Conservation (phyloP, 92 coral and sea anemone genomes). For the Galaxea fascicularis region DNA sequence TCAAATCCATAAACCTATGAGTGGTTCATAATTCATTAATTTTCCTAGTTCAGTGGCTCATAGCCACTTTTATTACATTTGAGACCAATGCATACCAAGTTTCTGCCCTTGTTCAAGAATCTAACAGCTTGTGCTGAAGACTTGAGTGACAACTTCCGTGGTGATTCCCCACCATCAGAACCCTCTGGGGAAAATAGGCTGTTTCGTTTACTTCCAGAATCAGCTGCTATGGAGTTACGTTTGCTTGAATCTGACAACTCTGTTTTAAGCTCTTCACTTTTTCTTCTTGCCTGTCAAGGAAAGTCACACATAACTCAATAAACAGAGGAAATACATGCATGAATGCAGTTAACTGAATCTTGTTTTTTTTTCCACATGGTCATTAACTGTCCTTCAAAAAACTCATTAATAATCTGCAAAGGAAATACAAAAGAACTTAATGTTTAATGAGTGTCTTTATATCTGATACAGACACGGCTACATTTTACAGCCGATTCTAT, state of each 20-base stretch:
- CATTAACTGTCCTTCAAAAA: too few species aligned
- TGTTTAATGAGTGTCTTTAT: too few species aligned
- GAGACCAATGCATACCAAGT: constrained; percentile 53
- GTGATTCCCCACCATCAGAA: constrained; percentile 73
- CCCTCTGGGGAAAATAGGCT: constrained; percentile 86
- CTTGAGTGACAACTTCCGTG: constrained; percentile 72
- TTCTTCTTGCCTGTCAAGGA: constrained; percentile 76
- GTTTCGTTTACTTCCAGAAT: constrained; percentile 72
- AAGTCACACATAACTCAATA: not conserved
- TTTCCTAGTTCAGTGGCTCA: too few species aligned
- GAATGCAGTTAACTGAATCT: too few species aligned
- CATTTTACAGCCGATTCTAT: too few species aligned
- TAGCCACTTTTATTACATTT: not conserved
- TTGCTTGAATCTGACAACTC: constrained; percentile 71
- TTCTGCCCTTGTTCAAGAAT: constrained; percentile 69
- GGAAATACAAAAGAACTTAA: too few species aligned
- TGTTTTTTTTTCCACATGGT: too few species aligned
- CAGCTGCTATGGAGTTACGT: constrained; percentile 55
- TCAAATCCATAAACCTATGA: too few species aligned
- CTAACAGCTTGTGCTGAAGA: constrained; percentile 84
- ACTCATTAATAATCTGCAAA: too few species aligned
- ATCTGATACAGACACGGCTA: too few species aligned
- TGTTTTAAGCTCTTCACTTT: constrained; percentile 78
- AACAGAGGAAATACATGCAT: not conserved
- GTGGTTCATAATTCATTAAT: too few species aligned